phyloP scores from a whole-genome alignment of 2,113 vertebrate genomes.

The Sminthopsis crassicaudata region DNA sequence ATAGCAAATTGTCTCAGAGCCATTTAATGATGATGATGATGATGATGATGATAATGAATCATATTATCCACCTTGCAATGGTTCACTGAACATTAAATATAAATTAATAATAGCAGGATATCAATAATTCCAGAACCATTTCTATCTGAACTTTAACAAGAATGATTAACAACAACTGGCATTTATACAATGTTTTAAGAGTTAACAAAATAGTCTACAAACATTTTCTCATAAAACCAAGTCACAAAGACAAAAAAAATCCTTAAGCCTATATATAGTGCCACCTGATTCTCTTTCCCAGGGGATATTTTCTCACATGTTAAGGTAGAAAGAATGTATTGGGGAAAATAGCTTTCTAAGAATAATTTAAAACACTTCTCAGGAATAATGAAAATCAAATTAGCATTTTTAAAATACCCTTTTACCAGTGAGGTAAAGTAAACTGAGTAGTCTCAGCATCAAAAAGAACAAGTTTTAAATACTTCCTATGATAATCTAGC shows the following conservation, averaged over 20 bases:
- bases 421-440: neutral
- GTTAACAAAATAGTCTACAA: neutral
- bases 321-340: neutral
- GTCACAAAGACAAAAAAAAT: neutral
- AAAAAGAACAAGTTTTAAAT: neutral
- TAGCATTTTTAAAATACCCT: conserved; percentile 38
- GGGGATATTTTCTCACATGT: neutral
- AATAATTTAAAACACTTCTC: neutral
- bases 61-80: neutral
- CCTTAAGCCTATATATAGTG: neutral
- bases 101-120: neutral
- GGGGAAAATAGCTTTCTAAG: conserved; percentile 13
- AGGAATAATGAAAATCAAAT: conserved; percentile 59
- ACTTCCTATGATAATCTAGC: neutral
- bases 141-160: neutral
- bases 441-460: neutral
- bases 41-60: neutral
- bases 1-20: neutral
- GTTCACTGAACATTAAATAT: neutral
- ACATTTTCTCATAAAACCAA: neutral
- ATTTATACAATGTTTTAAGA: neutral
- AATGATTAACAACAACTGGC: neutral
- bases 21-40: neutral
- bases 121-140: neutral
- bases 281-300: neutral